Conservation (phyloP, 2,888 invertebrate species). For the Periphyllus acericola region DNA sequence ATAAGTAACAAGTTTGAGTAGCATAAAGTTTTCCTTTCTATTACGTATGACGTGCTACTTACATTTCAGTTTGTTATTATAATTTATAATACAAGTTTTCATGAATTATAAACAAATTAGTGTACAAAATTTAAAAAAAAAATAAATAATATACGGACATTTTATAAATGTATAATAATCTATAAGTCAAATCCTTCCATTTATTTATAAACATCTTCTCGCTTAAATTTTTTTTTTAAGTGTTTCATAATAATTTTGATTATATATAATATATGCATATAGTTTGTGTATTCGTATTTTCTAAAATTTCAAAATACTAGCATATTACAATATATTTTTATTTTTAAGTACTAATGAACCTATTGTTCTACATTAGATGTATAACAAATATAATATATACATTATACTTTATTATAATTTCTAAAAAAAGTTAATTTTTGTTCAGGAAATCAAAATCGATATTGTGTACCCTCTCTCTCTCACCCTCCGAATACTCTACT, state of each 20-base stretch:
- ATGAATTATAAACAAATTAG: background rate
- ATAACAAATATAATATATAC: background rate
- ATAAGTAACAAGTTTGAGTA: background rate
- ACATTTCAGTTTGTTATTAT: background rate
- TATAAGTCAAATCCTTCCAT: no score
- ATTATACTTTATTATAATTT: background rate
- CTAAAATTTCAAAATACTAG: no score
- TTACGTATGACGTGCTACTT: background rate
- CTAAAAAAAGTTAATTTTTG: background rate
- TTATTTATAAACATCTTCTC: no score
- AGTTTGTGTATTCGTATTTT: no score
- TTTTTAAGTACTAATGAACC: background rate
- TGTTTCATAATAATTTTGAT: no score
- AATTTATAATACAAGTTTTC: background rate
- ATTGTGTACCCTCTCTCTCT: background rate
- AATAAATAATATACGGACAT: background rate
- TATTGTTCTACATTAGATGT: background rate
- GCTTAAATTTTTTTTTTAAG: no score
- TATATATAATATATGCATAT: no score
- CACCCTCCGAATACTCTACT: background rate
- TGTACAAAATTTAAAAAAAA: background rate
- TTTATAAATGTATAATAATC: background rate
- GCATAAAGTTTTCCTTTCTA: slow-evolving; percentile 46
- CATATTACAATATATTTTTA: background rate
- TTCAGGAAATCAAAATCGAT: background rate